phyloP scores from a whole-genome alignment of 2,888 invertebrate species.

The Pristionchus mayeri region DNA sequence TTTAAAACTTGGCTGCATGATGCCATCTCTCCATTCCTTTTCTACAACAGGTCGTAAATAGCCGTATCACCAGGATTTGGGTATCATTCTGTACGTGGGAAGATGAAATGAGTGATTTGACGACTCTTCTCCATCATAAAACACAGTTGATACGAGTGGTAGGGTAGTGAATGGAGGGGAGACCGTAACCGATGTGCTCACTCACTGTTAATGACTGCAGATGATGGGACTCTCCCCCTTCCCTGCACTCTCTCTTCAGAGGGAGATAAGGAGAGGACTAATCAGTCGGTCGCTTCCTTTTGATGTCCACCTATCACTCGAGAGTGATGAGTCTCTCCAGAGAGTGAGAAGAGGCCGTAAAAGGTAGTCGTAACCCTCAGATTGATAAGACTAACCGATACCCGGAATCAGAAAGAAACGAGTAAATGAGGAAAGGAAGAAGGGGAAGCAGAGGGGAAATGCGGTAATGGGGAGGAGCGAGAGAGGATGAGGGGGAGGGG shows the following conservation, averaged over 20 bases:
- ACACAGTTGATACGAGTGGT: constrained; percentile 26
- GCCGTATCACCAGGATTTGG: constrained; percentile 21
- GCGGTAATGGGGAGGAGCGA: constrained; percentile 30
- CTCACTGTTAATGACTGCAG: constrained; percentile 2
- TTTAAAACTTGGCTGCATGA: no score
- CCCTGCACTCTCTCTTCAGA: background rate
- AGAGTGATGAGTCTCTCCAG: background rate
- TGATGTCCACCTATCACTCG: constrained; percentile 11
- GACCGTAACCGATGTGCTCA: constrained; percentile 45
- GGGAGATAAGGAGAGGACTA: constrained; percentile 12
- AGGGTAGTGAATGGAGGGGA: background rate
- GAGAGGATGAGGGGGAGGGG: constrained; percentile 33
- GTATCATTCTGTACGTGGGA: constrained; percentile 11
- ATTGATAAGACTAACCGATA: constrained; percentile 35
- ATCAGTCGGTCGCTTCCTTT: constrained; percentile 34
- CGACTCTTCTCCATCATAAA: constrained; percentile 36
- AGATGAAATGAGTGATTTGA: constrained; percentile 34
- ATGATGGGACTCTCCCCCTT: background rate
- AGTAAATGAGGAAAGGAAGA: constrained; percentile 1
- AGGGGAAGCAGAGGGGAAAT: background rate
- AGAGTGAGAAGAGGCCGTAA: constrained; percentile 21
- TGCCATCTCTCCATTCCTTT: background rate
- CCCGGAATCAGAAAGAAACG: background rate
- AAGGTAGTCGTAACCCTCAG: background rate
- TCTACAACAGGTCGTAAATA: constrained; percentile 16